Conservation (phyloP, 1,140 invertebrate genomes). For the Nasonia longicornis region DNA sequence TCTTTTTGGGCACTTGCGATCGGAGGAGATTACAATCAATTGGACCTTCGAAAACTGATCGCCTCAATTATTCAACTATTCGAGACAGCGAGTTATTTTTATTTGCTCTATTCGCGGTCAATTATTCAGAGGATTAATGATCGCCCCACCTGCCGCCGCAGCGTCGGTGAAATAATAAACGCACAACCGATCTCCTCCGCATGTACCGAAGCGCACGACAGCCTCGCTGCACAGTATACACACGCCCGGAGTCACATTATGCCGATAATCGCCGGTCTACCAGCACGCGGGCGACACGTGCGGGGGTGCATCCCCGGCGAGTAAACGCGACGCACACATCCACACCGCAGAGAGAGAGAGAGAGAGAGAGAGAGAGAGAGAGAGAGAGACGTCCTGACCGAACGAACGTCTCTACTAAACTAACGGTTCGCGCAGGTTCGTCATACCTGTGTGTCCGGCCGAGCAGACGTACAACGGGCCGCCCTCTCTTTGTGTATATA, state of each 20-base stretch:
- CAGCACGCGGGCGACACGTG: no score
- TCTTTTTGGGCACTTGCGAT: no score
- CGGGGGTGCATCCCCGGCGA: no score
- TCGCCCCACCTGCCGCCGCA: background rate
- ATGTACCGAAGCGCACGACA: no score
- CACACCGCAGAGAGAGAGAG: background rate
- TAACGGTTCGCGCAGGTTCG: slow-evolving; percentile 43
- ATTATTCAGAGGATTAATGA: background rate
- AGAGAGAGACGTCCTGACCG: slow-evolving; percentile 47
- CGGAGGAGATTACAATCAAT: background rate
- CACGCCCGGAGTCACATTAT: no score
- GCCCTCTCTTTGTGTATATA: background rate
- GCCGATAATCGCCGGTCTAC: no score
- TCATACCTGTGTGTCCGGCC: slow-evolving; percentile 21
- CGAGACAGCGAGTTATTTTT: no score
- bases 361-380: no score
- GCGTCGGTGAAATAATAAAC: no score
- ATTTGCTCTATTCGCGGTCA: no score
- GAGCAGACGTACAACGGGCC: background rate
- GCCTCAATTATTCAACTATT: background rate
- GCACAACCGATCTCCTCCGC: no score
- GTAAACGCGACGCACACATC: background rate
- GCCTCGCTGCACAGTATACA: no score
- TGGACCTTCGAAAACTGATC: background rate
- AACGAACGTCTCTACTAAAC: slow-evolving; percentile 57